Base-by-base conservation (phyloP, 1,140 invertebrate genomes). In the Rhagoletis pomonella region DNA sequence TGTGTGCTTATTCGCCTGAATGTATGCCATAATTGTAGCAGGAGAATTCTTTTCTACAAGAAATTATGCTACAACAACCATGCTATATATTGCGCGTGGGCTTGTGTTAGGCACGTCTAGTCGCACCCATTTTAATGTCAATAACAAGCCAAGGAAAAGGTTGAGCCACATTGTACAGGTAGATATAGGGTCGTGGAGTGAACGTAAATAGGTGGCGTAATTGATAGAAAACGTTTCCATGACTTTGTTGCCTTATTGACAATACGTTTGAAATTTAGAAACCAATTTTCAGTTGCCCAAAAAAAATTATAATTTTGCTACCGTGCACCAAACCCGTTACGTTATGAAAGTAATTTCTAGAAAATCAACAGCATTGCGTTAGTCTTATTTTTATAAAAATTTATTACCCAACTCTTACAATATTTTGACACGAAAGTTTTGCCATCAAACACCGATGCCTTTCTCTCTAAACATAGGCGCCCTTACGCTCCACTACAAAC, bases 101-200 rank as follows among this genome's bases (percentile, higher is more conserved):
- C 3, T 14, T 81, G 29, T 58, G 55, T n/a, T 29, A 10, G 7
- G 59, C 9, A 7, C 60, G 87, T 88, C 87, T 88, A 88, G 87
- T 88, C 87, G 87, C 87, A 86, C 87, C 87, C 87, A 88, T 88
- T 88, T 88, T 65, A 88, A 88, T 88, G 87, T 88, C 87, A 88
- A 88, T 65, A 88, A 60, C 87, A 86, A 44, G 50, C 7, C 55
- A 86, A 86, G 60, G 39, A 55, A 81, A 87, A 69, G 64, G 50
- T 42, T 69, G 73, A 55, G 73, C 44, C 5, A 81, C 47, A 55
- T 77, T 73, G 58, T 39, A 87, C 67, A 87, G 67, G 67, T 85
- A 29, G 81, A 6, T 50, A 17, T 9, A 60, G 58, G 14, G 10
- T 19, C 7, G 14, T 9, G 73, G 1, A 7, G 50, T 55, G 4